Evolutionary conservation across 30 jellyfish, hydroid and myxozoan species (phyloP).

Genomic region (Mastigias papua): DNA sequence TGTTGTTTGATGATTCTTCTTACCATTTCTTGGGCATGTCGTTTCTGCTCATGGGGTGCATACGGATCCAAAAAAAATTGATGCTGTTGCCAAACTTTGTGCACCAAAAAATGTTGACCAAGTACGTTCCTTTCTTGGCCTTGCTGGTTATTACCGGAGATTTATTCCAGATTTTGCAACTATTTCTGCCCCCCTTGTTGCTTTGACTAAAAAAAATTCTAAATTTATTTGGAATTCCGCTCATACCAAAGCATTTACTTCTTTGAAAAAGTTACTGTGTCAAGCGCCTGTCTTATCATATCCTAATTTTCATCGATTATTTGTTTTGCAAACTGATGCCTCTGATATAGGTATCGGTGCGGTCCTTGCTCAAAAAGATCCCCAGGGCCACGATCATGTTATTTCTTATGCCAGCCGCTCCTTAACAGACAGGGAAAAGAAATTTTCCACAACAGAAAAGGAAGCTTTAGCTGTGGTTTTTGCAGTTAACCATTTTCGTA

Average conservation of each 20-base stretch:
- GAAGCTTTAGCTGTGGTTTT: too few species aligned
- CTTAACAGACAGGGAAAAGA: constrained; percentile 21
- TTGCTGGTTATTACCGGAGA: constrained; percentile 48
- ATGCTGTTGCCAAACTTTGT: too few species aligned
- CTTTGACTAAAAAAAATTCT: neutral
- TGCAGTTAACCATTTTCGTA: too few species aligned
- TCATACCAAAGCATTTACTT: constrained; percentile 34
- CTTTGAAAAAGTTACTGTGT: too few species aligned
- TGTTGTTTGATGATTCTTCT: too few species aligned
- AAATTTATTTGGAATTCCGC: constrained; percentile 25
- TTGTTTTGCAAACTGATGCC: too few species aligned
- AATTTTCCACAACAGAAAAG: constrained; percentile 49
- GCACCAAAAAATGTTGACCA: constrained; percentile 27
- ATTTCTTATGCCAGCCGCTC: constrained; percentile 64
- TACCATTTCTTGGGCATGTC: constrained; percentile 6
- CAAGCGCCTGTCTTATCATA: too few species aligned
- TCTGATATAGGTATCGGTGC: too few species aligned
- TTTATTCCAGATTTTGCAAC: constrained; percentile 57
- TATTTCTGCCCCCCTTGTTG: too few species aligned
- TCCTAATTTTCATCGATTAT: too few species aligned
- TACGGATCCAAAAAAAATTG: constrained; percentile 35
- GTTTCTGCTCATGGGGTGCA: constrained; percentile 47
- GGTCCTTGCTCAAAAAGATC: too few species aligned
- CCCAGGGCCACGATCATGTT: too few species aligned
- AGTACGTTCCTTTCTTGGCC: constrained; percentile 36